Percentiles rank a stretch among this genome's conserved stretches.
phyloP scores from a whole-genome alignment of 2,888 invertebrate species.

The Dryadula phaetusa region DNA sequence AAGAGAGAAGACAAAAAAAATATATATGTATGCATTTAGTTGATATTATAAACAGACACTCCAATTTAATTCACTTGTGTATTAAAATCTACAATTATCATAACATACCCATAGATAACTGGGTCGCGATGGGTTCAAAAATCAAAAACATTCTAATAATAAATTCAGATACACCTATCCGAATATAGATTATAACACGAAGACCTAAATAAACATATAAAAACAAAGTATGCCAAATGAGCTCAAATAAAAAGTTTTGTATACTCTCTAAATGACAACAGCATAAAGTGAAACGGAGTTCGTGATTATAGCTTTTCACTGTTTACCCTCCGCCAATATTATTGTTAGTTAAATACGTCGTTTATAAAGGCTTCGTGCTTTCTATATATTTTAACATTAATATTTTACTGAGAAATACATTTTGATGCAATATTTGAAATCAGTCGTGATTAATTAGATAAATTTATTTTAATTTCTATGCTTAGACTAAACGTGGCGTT shows the following conservation, averaged over 20 bases:
- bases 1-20: no score
- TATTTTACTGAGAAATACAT: neutral
- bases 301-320: conserved; percentile 8
- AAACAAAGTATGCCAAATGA: neutral
- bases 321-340: neutral
- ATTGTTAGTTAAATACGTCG: neutral
- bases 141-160: neutral
- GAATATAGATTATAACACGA: conserved; percentile 1
- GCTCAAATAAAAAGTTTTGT: conserved; percentile 3
- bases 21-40: no score
- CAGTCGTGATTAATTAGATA: no score
- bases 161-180: neutral
- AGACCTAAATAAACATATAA: neutral
- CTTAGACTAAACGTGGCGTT: no score
- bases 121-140: neutral
- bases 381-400: neutral
- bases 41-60: no score
- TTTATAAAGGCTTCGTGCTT: neutral
- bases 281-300: neutral
- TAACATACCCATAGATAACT: no score
- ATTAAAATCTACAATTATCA: no score
- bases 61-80: no score
- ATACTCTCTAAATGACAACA: neutral
- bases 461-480: no score
- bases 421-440: no score